phyloP scores from a whole-genome alignment of 2,113 vertebrate species.

The Lucifuga dentata region DNA sequence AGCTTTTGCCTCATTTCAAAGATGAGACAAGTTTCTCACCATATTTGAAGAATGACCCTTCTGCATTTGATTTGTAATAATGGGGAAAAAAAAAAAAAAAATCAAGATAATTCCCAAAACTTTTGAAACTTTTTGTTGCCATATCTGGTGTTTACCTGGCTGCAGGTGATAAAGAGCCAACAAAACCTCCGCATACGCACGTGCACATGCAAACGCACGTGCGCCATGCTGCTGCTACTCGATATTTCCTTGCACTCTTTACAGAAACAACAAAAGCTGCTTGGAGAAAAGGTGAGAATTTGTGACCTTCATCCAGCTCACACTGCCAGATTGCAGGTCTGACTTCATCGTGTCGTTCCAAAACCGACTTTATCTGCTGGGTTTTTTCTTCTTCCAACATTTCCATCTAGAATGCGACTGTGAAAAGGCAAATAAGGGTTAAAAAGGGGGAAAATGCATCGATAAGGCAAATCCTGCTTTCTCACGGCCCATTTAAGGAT shows the following conservation, averaged over 20 bases:
- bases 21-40: no score
- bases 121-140: no score
- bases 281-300: constrained; percentile 48
- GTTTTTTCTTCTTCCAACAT: no score
- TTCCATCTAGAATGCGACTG: constrained; percentile 13
- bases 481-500: neutral
- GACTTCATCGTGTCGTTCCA: constrained; percentile 7
- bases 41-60: no score
- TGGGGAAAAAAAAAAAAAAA: no score
- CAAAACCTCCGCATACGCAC: constrained; percentile 10
- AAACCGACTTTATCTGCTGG: no score
- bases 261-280: constrained; percentile 43
- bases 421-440: neutral
- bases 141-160: no score
- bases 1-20: no score
- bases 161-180: constrained; percentile 3
- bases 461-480: constrained; percentile 23
- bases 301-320: constrained; percentile 63
- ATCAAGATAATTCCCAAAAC: no score
- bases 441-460: neutral
- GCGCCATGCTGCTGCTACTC: constrained; percentile 30
- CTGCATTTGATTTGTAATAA: no score
- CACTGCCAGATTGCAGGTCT: constrained; percentile 57
- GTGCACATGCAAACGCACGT: constrained; percentile 18
- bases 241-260: constrained; percentile 6